A percentile compares a stretch with the other conserved stretches of the same genome.
These are phyloP conservation scores for Agrotis exclamationis DNA, from an alignment of 2,888 invertebrate species.

Conservation along the genomic window DNA sequence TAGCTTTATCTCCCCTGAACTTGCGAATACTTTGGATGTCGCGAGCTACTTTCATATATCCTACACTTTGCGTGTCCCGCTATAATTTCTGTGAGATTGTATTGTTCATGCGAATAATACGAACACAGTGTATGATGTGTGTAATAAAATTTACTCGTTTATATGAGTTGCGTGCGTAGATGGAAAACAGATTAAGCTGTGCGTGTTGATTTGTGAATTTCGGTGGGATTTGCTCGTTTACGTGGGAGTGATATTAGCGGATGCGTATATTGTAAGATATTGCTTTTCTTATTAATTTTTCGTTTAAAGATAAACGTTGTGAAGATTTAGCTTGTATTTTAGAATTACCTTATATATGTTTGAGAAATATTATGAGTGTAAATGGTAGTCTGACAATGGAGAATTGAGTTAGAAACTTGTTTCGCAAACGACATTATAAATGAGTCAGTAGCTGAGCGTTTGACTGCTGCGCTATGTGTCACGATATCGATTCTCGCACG, in stretches of 20 bases:
- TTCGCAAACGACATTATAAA: no score
- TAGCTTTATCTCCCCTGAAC: conserved; percentile 74
- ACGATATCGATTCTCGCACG: no score
- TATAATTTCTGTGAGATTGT: conserved; percentile 76
- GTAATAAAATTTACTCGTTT: conserved; percentile 64
- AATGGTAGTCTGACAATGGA: no score
- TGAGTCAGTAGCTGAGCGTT: no score
- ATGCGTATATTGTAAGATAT: conserved; percentile 23
- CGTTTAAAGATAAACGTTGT: not conserved
- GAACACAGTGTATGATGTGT: conserved; percentile 66
- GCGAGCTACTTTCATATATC: conserved; percentile 65
- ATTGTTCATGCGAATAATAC: conserved; percentile 73
- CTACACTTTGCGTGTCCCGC: conserved; percentile 72
- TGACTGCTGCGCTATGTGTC: no score
- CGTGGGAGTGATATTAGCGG: conserved; percentile 16
- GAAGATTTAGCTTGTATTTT: not conserved
- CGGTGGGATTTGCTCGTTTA: conserved; percentile 16
- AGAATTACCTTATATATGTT: not conserved
- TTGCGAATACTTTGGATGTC: conserved; percentile 70
- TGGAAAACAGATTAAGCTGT: conserved; percentile 57
- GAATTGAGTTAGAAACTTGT: no score
- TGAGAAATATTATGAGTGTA: no score
- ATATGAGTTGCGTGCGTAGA: conserved; percentile 54
- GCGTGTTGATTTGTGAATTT: conserved; percentile 57
- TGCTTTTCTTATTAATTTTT: conserved; percentile 17